Evolutionary conservation across 2,797 vertebrate species (phyloP).

Genomic region (Pitangus sulphuratus): DNA sequence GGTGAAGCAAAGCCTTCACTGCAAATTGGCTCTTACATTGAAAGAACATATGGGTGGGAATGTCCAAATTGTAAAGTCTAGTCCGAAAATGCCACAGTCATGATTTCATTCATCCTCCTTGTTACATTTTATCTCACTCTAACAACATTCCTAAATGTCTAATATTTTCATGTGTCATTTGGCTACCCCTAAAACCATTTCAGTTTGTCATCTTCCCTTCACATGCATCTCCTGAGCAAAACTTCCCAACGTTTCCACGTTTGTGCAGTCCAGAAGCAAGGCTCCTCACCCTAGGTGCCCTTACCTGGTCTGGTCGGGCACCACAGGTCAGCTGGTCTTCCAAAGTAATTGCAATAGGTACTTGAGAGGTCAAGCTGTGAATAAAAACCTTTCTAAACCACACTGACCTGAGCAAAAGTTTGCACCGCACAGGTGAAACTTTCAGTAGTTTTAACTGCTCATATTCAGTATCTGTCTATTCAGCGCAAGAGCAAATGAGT

Average conservation of each 20-base stretch:
- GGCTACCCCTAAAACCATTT: neutral
- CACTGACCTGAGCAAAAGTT: neutral
- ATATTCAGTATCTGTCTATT: neutral
- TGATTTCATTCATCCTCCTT: neutral
- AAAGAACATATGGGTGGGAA: neutral
- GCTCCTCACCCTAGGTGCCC: neutral
- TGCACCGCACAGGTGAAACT: neutral
- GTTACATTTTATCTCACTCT: neutral
- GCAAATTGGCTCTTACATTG: neutral
- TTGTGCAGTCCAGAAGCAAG: neutral
- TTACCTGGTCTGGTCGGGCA: neutral
- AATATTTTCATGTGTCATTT: neutral
- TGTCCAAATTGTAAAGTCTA: neutral
- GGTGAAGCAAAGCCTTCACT: neutral
- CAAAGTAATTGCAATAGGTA: neutral
- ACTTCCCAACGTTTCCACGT: neutral
- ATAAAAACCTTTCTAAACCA: neutral
- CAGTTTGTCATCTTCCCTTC: neutral
- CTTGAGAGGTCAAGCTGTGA: neutral
- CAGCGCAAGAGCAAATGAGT: accelerated
- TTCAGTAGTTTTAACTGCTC: neutral
- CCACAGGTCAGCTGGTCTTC: neutral
- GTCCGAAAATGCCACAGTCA: neutral
- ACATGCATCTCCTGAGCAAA: too few relatives aligned
- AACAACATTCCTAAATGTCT: neutral